Conservation (phyloP, 1,140 invertebrate species). For the Achatina immaculata region DNA sequence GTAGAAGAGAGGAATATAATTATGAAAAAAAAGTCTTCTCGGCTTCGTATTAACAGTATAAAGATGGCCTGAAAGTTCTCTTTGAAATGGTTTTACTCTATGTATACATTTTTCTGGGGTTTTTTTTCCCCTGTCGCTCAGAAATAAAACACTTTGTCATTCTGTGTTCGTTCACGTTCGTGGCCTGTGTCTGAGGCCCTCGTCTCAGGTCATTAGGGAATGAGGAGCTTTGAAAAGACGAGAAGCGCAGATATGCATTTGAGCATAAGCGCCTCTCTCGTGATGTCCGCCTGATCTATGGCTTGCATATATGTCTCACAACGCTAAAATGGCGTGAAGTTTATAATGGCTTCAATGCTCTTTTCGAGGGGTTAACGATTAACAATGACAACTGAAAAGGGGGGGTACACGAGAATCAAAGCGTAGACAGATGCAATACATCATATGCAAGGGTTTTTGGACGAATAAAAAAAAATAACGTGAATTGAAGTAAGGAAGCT, state of each 20-base stretch:
- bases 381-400: not conserved
- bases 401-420: too few species aligned
- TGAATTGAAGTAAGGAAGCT: too few species aligned
- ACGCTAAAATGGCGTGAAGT: conserved; percentile 1
- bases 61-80: too few species aligned
- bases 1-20: too few species aligned
- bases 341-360: not conserved
- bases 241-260: not conserved
- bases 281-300: not conserved
- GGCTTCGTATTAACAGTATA: too few species aligned
- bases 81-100: too few species aligned
- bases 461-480: too few species aligned
- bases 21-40: too few species aligned
- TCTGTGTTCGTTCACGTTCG: not conserved
- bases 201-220: not conserved
- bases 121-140: not conserved
- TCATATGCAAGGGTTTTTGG: too few species aligned
- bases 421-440: too few species aligned
- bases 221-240: not conserved
- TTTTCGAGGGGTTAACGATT: not conserved
- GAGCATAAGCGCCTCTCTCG: not conserved
- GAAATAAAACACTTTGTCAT: not conserved
- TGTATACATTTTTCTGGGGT: too few species aligned
- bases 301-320: not conserved
- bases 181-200: not conserved